Conservation (phyloP, 1,140 invertebrate genomes). For the Amphibalanus amphitrite region DNA sequence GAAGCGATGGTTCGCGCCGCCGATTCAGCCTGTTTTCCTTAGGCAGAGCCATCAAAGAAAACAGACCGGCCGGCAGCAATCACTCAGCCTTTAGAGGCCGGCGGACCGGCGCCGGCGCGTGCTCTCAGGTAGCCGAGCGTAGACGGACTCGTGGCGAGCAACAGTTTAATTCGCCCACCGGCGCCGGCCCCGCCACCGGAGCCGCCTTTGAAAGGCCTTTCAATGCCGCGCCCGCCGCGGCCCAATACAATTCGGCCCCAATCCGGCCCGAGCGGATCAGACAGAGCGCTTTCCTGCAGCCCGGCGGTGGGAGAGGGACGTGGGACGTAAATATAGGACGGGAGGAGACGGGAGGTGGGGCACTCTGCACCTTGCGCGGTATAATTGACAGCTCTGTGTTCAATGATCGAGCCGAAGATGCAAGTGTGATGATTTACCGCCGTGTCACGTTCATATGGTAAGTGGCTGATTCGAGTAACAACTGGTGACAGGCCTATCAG, state of each 20-base stretch:
- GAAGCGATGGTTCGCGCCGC: not conserved
- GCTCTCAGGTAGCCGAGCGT: not conserved
- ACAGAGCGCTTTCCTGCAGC: not conserved
- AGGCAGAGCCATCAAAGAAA: not conserved
- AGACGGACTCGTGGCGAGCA: not conserved
- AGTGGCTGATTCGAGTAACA: too few species aligned
- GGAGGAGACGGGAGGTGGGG: too few species aligned
- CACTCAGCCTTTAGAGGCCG: not conserved
- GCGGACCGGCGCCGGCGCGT: not conserved
- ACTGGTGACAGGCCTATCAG: too few species aligned
- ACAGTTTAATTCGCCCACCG: not conserved
- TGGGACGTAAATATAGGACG: too few species aligned
- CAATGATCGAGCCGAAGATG: too few species aligned
- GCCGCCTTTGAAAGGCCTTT: not conserved
- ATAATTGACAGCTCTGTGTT: too few species aligned
- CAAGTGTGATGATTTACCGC: too few species aligned
- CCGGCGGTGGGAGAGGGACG: too few species aligned
- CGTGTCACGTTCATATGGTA: too few species aligned
- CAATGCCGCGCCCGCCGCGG: not conserved
- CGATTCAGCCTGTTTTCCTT: not conserved
- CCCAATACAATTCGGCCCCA: not conserved
- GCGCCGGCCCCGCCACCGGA: not conserved
- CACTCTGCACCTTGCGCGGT: too few species aligned
- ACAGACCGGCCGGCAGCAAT: not conserved
- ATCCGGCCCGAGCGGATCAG: not conserved